These are phyloP conservation scores for Orthonevra nobilis DNA, from an alignment of 2,888 invertebrate species.

Conservation along the genomic window DNA sequence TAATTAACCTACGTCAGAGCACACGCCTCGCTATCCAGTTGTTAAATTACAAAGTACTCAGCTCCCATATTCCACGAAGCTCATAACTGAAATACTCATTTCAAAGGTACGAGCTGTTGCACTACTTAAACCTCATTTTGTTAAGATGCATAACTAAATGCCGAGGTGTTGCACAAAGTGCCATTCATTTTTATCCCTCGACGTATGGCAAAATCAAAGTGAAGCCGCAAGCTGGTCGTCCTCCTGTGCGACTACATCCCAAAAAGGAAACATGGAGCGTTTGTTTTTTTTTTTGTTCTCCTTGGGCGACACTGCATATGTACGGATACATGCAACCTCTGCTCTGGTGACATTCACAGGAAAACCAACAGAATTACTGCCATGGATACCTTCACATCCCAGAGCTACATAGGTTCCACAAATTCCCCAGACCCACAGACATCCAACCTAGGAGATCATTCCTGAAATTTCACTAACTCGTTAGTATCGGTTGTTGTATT, in stretches of 20 bases:
- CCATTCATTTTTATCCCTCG: constrained; percentile 51
- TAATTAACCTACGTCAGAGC: too few species aligned
- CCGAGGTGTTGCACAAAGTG: constrained; percentile 60
- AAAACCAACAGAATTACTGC: constrained; percentile 17
- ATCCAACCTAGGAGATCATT: constrained; percentile 44
- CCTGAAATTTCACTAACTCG: constrained; percentile 29
- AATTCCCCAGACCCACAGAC: constrained; percentile 7
- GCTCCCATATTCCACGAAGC: too few species aligned
- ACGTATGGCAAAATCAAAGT: constrained; percentile 41
- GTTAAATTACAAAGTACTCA: too few species aligned
- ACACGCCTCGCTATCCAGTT: too few species aligned
- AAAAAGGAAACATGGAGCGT: too few species aligned
- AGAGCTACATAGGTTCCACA: constrained; percentile 22
- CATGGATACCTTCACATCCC: constrained; percentile 16
- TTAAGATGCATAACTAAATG: too few species aligned
- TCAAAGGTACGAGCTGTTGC: too few species aligned
- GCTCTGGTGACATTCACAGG: constrained; percentile 36
- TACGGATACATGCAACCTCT: constrained; percentile 3
- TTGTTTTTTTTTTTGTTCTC: constrained; percentile 11
- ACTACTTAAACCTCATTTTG: too few species aligned
- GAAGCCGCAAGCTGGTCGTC: constrained; percentile 31
- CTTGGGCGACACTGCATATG: constrained; percentile 20
- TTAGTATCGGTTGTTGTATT: constrained; percentile 1
- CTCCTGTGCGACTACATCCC: constrained; percentile 29
- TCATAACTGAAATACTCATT: too few species aligned